A percentile compares a stretch with the other conserved stretches of the same genome.
These are phyloP conservation scores for Pandemis cinnamomeana DNA, from an alignment of 2,888 invertebrate genomes.

Conservation along the genomic window DNA sequence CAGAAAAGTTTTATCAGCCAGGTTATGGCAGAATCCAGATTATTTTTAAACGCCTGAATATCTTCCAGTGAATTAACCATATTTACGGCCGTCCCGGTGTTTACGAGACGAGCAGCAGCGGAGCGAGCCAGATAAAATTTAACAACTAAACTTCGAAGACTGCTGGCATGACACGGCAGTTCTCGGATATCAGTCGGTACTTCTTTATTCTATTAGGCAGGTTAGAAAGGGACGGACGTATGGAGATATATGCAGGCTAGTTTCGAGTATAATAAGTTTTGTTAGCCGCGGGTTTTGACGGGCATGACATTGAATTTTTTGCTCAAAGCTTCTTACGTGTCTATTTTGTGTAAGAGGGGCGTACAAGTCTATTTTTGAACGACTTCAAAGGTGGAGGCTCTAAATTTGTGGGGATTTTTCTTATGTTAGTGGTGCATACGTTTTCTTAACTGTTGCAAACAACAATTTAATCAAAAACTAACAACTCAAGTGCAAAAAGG, in stretches of 20 bases:
- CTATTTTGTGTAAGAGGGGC: no score
- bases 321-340: no score
- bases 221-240: background rate
- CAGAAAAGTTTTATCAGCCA: background rate
- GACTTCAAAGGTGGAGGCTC: no score
- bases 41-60: conserved; percentile 31
- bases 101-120: conserved; percentile 56
- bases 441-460: no score
- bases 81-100: conserved; percentile 56
- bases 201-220: background rate
- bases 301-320: background rate
- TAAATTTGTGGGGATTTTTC: no score
- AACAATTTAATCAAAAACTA: no score
- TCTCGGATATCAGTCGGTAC: background rate
- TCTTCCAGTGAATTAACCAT: conserved; percentile 52
- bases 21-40: background rate
- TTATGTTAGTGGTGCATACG: no score
- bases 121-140: conserved; percentile 58
- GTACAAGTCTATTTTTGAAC: no score
- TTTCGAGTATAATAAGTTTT: background rate
- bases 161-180: conserved; percentile 46
- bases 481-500: no score
- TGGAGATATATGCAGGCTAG: background rate
- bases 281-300: background rate
- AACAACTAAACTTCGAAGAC: conserved; percentile 56